Evolutionary conservation across 2,797 vertebrate species (phyloP), one percentile per base, ranked within the genome.

Genomic region (Pangasius larnaudii): DNA sequence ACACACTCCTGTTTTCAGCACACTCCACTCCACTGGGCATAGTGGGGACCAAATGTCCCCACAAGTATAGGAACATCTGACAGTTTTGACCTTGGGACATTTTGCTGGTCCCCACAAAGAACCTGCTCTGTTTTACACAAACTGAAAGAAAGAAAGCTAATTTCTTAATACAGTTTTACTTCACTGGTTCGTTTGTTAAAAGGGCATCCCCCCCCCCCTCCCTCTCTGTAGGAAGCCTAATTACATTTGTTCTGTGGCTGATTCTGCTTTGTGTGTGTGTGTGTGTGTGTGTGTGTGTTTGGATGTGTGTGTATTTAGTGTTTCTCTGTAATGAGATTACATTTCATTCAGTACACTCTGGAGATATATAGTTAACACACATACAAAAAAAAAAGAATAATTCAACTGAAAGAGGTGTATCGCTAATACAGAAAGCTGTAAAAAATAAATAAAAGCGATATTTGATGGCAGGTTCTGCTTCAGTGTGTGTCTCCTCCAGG

Each of bases 151-250:
- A 33, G 36, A 74, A 74, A 33, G 36, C 46, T 18, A n/a, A 56
- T 78, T 78, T 78, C n/a, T 33, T 27, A 49, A 33, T 33, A 33
- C 10, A 56, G n/a, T 33, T 78, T 53, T 33, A 56, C n/a, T 56
- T 78, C 49, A 19, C 16, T 56, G 72, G 49, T 78, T 78, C n/a
- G 56, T 78, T 78, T 78, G 75, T 78, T 53, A 53, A 78, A 53
- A 56, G 2, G 13, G 5, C 13, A 5, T 51, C 30, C 30, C 51
- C 8, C 1, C 5, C 8, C 10, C 22, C 39, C 4, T 5, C 24
- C 13, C 2, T 49, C 36, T 49, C 11, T 49, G 36, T 39, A 27
- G 71, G 71, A 49, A 49, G 42, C 22, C 5, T 74, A 46, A 74
- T 71, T 39, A 71, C 39, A 74, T 27, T n/a, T 75, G 10, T 75